Evolutionary conservation across 2,113 vertebrate species (phyloP).

Genomic region (Epinephelus fuscoguttatus): DNA sequence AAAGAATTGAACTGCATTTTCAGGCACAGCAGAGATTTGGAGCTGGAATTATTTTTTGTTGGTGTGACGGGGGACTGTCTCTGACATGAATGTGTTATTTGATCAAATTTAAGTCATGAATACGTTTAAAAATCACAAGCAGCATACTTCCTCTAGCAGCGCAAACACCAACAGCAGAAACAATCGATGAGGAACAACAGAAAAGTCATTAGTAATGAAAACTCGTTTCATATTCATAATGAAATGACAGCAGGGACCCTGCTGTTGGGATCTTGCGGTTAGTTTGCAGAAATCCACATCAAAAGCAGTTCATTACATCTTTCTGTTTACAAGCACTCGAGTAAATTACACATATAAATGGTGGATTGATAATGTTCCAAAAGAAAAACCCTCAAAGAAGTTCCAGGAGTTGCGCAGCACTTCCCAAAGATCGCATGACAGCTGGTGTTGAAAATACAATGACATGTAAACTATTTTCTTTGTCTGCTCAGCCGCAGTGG

Average conservation of each 20-base stretch:
- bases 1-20: constrained; percentile 16
- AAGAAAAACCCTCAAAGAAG: neutral
- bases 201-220: constrained; percentile 38
- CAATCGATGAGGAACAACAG: neutral
- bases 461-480: constrained; percentile 11
- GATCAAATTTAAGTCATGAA: constrained; percentile 44
- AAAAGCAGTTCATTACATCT: constrained; percentile 17
- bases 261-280: neutral
- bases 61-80: constrained; percentile 3
- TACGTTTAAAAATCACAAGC: constrained; percentile 17
- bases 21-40: constrained; percentile 15
- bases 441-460: neutral
- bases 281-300: constrained; percentile 14
- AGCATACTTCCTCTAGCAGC: constrained; percentile 10
- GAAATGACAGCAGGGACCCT: constrained; percentile 16
- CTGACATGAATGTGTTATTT: constrained; percentile 17
- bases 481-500: constrained; percentile 11
- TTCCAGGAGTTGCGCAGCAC: neutral
- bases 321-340: constrained; percentile 14
- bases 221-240: constrained; percentile 24
- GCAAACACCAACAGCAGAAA: constrained; percentile 30
- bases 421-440: constrained; percentile 17
- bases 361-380: constrained; percentile 4
- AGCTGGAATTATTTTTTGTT: constrained; percentile 25
- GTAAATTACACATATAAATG: constrained; percentile 13